A percentile compares a stretch with the other conserved stretches of the same genome.
Evolutionary conservation across 2,888 invertebrate genomes (phyloP).

Genomic region (Anorthoa munda): DNA sequence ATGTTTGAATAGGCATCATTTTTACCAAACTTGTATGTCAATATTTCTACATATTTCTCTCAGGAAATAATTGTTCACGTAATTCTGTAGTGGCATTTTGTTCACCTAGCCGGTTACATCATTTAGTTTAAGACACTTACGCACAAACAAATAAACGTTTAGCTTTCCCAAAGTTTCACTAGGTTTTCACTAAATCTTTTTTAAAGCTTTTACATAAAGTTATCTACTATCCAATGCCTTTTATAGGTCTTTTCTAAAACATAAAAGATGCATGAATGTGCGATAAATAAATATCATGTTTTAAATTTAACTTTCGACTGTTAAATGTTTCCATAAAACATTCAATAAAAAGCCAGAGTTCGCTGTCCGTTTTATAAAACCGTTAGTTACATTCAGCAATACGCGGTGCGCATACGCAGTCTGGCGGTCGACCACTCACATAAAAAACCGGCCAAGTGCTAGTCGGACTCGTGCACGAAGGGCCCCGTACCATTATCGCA

Average conservation of each 20-base stretch:
- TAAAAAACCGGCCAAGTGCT: too few relatives aligned
- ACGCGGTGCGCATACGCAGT: constrained; percentile 27
- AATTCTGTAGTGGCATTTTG: neutral
- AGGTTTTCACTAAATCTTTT: neutral
- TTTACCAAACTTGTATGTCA: neutral
- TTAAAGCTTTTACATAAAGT: neutral
- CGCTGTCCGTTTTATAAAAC: constrained; percentile 32
- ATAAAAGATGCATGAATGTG: neutral
- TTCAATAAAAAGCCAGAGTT: constrained; percentile 2
- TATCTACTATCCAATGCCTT: neutral
- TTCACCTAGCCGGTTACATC: neutral
- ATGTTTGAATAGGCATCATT: neutral
- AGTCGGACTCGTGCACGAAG: too few relatives aligned
- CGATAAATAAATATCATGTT: neutral
- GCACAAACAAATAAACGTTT: neutral
- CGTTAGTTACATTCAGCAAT: constrained; percentile 41
- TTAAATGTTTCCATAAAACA: neutral
- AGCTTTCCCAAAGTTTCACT: neutral
- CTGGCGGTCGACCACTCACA: neutral
- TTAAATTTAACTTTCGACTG: neutral
- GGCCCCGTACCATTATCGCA: too few relatives aligned
- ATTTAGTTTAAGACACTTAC: neutral
- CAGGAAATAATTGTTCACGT: neutral
- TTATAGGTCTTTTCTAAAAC: constrained; percentile 1
- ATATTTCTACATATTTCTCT: neutral